A percentile compares a stretch with the other conserved stretches of the same genome.
phyloP scores from a whole-genome alignment of 2,888 invertebrate species.

The Lamellibrachia satsuma region DNA sequence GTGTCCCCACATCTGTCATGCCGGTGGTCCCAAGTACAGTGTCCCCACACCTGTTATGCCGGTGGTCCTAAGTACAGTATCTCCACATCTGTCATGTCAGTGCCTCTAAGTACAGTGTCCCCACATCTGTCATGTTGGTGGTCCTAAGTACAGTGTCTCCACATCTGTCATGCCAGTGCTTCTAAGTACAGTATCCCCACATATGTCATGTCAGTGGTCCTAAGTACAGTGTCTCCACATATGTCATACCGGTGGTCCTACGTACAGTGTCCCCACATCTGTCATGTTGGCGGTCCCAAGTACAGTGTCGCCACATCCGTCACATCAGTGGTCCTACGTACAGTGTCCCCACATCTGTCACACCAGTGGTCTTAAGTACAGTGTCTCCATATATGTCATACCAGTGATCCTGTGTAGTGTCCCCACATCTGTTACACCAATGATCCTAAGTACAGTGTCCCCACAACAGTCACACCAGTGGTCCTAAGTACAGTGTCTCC shows the following conservation, averaged over 20 bases:
- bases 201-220: neutral
- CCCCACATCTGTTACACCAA: neutral
- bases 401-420: neutral
- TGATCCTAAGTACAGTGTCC: neutral
- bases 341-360: neutral
- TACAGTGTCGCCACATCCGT: neutral
- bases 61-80: neutral
- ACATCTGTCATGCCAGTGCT: neutral
- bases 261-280: neutral
- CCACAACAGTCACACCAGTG: too few species aligned
- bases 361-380: neutral
- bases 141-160: too few species aligned
- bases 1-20: too few species aligned
- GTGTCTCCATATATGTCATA: neutral
- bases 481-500: neutral
- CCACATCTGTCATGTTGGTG: neutral
- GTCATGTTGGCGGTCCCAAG: neutral
- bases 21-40: neutral
- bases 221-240: neutral
- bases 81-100: neutral
- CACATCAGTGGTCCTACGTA: neutral
- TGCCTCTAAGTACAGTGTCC: neutral
- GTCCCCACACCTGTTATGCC: neutral
- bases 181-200: neutral
- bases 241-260: too few species aligned